Percentiles rank a stretch among this genome's conserved stretches.
Conservation (phyloP, 2,797 vertebrate species). For the Chromis chromis region DNA sequence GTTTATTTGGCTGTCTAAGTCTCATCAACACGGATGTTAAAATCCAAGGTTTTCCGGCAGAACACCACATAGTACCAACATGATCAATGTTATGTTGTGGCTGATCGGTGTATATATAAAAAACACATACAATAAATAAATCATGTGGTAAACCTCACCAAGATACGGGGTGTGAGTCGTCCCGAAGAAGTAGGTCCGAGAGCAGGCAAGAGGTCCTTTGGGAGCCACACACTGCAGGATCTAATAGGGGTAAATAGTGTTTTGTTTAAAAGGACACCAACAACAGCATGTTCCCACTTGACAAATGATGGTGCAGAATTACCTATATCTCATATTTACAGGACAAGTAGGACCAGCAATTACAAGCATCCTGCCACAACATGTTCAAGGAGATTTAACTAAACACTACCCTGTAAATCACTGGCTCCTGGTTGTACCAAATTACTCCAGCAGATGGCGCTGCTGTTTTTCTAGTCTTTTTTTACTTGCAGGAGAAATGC, state of each 20-base stretch:
- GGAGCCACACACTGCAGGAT: conserved; percentile 94
- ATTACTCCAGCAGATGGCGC: conserved; percentile 45
- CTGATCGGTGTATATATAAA: too few relatives aligned
- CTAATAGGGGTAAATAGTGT: conserved; percentile 72
- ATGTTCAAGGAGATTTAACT: neutral
- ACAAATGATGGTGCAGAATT: neutral
- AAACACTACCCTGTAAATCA: neutral
- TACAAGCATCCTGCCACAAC: neutral
- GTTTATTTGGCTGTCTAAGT: too few relatives aligned
- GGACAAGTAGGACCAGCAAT: neutral
- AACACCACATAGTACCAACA: too few relatives aligned
- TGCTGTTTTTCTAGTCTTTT: conserved; percentile 11
- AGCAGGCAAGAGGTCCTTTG: conserved; percentile 94
- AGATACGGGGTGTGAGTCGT: conserved; percentile 91
- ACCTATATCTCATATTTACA: neutral
- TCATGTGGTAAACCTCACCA: conserved; percentile 79
- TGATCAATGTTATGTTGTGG: too few relatives aligned
- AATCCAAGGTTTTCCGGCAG: too few relatives aligned
- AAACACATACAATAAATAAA: neutral
- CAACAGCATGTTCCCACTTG: neutral
- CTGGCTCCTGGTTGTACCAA: neutral
- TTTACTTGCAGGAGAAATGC: neutral
- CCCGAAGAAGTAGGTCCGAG: conserved; percentile 97
- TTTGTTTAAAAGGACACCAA: neutral
- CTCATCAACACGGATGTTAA: too few relatives aligned